Percentiles rank a stretch among this genome's conserved stretches.
These are phyloP conservation scores for Diplodus sargus DNA, from an alignment of 2,797 vertebrate genomes.

Conservation along the genomic window DNA sequence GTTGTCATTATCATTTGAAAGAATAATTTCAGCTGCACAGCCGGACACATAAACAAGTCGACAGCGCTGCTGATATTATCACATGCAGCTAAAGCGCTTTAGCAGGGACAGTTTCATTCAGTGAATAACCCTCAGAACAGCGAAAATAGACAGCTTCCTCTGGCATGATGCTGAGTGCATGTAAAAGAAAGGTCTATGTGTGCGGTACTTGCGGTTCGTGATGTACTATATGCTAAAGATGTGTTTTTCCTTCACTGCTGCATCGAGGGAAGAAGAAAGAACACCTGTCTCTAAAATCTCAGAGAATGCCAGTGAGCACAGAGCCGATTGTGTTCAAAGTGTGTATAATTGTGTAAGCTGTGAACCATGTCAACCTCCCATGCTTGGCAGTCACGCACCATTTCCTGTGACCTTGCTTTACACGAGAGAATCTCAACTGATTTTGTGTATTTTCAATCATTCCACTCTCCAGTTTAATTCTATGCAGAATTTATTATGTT, in stretches of 20 bases:
- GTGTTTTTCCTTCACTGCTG: slow-evolving; percentile 36
- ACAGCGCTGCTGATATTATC: background rate
- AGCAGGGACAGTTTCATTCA: slow-evolving; percentile 21
- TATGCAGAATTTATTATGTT: background rate
- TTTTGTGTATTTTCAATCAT: slow-evolving; percentile 15
- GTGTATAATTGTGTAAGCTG: slow-evolving; percentile 48
- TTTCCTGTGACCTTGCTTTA: slow-evolving; percentile 61
- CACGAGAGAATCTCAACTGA: background rate
- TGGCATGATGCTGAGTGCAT: slow-evolving; percentile 59
- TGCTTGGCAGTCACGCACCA: slow-evolving; percentile 43
- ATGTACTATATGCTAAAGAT: slow-evolving; percentile 59
- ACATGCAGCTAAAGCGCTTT: slow-evolving; percentile 13
- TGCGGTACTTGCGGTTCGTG: slow-evolving; percentile 34
- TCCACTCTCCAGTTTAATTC: slow-evolving; percentile 15
- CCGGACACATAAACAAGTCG: slow-evolving; percentile 2
- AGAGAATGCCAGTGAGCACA: slow-evolving; percentile 47
- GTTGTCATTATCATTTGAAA: slow-evolving; percentile 8
- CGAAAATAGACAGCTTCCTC: slow-evolving; percentile 32
- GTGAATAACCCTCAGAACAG: slow-evolving; percentile 43
- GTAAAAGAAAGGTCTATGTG: slow-evolving; percentile 52
- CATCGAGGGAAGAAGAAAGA: slow-evolving; percentile 49
- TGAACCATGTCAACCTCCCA: slow-evolving; percentile 53
- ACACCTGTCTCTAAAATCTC: slow-evolving; percentile 59
- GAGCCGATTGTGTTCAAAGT: slow-evolving; percentile 51
- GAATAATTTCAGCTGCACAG: slow-evolving; percentile 12